Evolutionary conservation across 2,888 invertebrate genomes (phyloP).

Genomic region (Pedicia rivosa): DNA sequence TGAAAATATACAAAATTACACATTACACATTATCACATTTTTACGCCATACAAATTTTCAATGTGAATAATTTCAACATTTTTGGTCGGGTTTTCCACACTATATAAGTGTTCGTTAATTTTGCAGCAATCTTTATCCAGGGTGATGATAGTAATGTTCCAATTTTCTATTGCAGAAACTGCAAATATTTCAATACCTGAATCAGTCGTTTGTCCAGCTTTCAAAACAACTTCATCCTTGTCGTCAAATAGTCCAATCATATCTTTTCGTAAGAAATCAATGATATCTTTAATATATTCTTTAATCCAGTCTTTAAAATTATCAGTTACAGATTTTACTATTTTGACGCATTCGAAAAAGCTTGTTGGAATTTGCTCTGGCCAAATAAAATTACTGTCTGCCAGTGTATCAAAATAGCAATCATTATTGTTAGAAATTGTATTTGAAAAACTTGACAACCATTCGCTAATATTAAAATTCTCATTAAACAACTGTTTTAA

Average conservation of each 20-base stretch:
- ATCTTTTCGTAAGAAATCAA: not conserved
- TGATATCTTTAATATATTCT: not conserved
- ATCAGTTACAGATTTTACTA: not conserved
- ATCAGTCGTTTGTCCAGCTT: not conserved
- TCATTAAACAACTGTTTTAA: constrained; percentile 1
- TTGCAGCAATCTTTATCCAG: constrained; percentile 1
- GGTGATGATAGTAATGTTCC: not conserved
- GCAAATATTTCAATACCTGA: not conserved
- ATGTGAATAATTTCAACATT: not conserved
- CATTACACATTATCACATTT: no score
- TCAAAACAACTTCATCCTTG: not conserved
- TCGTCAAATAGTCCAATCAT: constrained; percentile 2
- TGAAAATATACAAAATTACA: not conserved
- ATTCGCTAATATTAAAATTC: not conserved
- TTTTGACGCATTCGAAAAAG: constrained; percentile 4
- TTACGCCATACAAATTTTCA: not conserved
- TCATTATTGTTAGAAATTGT: not conserved
- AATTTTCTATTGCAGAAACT: constrained; percentile 1
- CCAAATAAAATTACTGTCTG: not conserved
- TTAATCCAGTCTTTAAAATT: constrained; percentile 1
- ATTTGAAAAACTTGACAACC: not conserved
- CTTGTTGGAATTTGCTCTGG: not conserved
- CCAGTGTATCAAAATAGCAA: not conserved
- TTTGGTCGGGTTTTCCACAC: not conserved
- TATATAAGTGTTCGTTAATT: not conserved